A percentile compares a stretch with the other conserved stretches of the same genome.
Conservation (phyloP, 2,888 invertebrate genomes). For the Hyppa rectilinea region DNA sequence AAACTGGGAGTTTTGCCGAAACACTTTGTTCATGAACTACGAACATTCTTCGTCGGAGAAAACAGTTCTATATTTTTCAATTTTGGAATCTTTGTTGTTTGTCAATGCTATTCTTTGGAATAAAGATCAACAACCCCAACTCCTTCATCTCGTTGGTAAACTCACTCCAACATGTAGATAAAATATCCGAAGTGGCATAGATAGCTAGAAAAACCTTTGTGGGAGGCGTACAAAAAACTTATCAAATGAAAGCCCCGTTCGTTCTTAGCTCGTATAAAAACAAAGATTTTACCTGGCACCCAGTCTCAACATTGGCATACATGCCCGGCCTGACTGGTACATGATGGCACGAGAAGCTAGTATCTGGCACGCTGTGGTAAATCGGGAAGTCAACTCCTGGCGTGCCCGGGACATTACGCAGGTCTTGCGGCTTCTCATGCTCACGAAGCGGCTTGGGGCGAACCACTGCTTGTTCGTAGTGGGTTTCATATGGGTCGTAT, state of each 20-base stretch:
- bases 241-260: too few species aligned
- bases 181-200: background rate
- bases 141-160: background rate
- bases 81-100: too few species aligned
- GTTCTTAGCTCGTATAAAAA: too few species aligned
- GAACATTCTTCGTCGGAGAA: background rate
- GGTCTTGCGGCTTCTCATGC: constrained; percentile 93
- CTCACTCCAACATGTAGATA: background rate
- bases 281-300: constrained; percentile 96
- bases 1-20: constrained; percentile 8
- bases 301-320: constrained; percentile 97
- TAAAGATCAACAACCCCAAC: background rate
- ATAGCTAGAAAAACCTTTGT: background rate
- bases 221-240: too few species aligned
- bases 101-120: background rate
- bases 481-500: constrained; percentile 81
- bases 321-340: constrained; percentile 96
- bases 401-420: constrained; percentile 94
- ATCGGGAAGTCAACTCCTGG: constrained; percentile 96
- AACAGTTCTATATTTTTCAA: background rate
- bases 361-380: constrained; percentile 94
- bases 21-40: background rate
- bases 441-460: constrained; percentile 86
- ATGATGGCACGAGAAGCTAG: constrained; percentile 94
- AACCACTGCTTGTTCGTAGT: constrained; percentile 80